Percentiles rank a stretch among this genome's conserved stretches.
phyloP scores from a whole-genome alignment of 2,888 invertebrate species.

The Euclidia mi region DNA sequence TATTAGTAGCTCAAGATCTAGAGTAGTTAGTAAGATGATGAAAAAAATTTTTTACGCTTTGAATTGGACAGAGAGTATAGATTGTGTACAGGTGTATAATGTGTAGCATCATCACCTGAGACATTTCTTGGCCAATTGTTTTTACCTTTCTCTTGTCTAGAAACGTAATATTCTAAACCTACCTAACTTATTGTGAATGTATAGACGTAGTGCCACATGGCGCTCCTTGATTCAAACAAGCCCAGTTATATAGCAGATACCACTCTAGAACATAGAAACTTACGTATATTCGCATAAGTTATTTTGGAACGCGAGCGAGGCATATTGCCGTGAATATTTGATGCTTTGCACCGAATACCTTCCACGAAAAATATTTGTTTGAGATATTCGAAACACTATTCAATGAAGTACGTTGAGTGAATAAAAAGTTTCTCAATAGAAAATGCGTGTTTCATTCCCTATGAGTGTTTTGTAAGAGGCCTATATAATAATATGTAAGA shows the following conservation, averaged over 20 bases:
- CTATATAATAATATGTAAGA: constrained; percentile 67
- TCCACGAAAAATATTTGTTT: constrained; percentile 75
- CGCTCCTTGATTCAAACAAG: no score
- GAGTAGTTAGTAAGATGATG: no score
- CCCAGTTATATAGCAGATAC: constrained; percentile 50
- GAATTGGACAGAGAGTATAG: no score
- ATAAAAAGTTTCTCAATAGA: constrained; percentile 72
- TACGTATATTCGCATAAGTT: constrained; percentile 77
- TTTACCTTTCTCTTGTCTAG: no score
- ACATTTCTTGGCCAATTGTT: no score
- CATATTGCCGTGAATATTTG: constrained; percentile 79
- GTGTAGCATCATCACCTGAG: no score
- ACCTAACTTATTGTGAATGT: no score
- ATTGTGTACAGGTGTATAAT: no score
- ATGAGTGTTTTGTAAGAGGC: constrained; percentile 62
- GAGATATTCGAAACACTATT: constrained; percentile 74
- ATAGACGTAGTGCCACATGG: no score
- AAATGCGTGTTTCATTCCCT: constrained; percentile 66
- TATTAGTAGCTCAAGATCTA: no score
- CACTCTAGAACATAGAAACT: constrained; percentile 65
- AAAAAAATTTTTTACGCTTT: no score
- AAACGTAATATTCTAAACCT: no score
- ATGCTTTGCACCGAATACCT: constrained; percentile 61
- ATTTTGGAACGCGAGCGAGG: constrained; percentile 70
- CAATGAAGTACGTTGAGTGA: constrained; percentile 70